Evolutionary conservation across 2,113 vertebrate genomes (phyloP).

Genomic region (Pangasianodon gigas): DNA sequence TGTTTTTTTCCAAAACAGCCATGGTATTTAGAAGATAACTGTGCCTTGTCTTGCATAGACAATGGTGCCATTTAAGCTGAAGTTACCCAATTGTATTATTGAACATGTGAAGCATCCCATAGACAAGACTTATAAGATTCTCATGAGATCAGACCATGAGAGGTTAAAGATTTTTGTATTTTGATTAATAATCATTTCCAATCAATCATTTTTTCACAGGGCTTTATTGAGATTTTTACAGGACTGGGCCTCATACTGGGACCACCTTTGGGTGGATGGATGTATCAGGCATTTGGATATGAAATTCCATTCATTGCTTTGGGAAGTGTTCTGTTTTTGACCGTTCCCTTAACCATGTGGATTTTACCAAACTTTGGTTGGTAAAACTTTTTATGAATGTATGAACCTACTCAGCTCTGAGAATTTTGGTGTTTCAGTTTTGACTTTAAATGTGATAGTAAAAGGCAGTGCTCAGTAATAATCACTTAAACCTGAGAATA

Average conservation of each 20-base stretch:
- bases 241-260: conserved; percentile 89
- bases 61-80: conserved; percentile 40
- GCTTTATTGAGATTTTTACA: conserved; percentile 88
- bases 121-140: not conserved
- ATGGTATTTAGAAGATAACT: conserved; percentile 54
- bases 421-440: not conserved
- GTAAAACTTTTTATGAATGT: conserved; percentile 14
- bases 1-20: conserved; percentile 16
- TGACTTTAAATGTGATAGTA: not conserved
- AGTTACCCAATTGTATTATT: conserved; percentile 38
- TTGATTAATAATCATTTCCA: not conserved
- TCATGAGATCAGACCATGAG: conserved; percentile 1
- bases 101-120: conserved; percentile 8
- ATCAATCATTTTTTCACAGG: conserved; percentile 70
- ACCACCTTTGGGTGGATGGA: conserved; percentile 89
- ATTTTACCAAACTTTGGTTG: conserved; percentile 86
- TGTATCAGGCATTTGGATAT: conserved; percentile 91
- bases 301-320: conserved; percentile 87
- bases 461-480: not conserved
- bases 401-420: not conserved
- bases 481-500: not conserved
- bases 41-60: conserved; percentile 53
- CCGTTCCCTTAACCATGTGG: conserved; percentile 87
- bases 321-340: conserved; percentile 81
- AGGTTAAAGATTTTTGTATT: not conserved